Conservation (phyloP, 2,113 vertebrate genomes). For the Thalassarche chlororhynchos region DNA sequence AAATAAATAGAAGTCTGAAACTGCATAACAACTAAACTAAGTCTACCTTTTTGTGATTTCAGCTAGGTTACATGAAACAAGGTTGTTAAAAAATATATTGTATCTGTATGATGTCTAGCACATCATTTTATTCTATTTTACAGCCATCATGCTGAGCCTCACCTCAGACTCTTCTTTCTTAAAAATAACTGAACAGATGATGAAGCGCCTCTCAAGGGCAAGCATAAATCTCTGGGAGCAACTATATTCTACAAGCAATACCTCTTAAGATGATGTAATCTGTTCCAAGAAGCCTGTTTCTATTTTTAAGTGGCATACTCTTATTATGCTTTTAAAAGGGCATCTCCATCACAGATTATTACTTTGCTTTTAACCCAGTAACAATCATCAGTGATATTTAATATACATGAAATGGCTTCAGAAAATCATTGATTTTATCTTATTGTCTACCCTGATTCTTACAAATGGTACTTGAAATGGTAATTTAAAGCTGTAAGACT, state of each 20-base stretch:
- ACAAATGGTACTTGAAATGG: neutral
- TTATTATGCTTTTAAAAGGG: constrained; percentile 63
- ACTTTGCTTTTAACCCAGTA: constrained; percentile 50
- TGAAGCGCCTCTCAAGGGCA: constrained; percentile 64
- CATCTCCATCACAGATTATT: constrained; percentile 56
- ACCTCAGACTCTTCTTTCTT: constrained; percentile 36
- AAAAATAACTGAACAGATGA: constrained; percentile 73
- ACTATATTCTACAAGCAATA: constrained; percentile 20
- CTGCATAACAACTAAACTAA: neutral
- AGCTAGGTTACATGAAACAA: neutral
- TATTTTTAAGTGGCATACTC: constrained; percentile 70
- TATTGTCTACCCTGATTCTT: neutral
- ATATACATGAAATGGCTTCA: constrained; percentile 10
- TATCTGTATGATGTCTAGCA: neutral
- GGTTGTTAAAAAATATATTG: constrained; percentile 2
- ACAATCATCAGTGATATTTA: neutral
- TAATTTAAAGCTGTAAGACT: neutral
- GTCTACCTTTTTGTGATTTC: neutral
- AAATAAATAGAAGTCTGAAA: neutral
- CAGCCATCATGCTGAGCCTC: constrained; percentile 24
- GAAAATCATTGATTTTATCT: constrained; percentile 19
- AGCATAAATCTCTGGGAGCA: constrained; percentile 23
- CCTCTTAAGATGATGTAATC: constrained; percentile 73
- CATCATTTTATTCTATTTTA: constrained; percentile 37
- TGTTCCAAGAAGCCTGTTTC: constrained; percentile 69